Base-by-base conservation (phyloP, 2,888 invertebrate genomes). In the Flexamia atlantica region DNA sequence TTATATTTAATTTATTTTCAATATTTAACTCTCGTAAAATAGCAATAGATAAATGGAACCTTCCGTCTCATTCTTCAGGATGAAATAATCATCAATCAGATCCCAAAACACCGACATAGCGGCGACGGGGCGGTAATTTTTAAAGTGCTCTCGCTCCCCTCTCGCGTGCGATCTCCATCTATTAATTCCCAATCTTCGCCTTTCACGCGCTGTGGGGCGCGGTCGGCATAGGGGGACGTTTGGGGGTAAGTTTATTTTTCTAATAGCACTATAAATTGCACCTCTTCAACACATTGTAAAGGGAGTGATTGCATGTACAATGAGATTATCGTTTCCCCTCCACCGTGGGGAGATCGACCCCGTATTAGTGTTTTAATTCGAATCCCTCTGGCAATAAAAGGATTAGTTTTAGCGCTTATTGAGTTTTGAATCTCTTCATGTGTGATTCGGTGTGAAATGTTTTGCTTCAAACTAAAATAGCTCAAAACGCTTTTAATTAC, bases 231-330 rank as follows among this genome's bases (percentile, higher is more conserved):
- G 46, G 30, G 28, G 74, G 76, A 25, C 23, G 79, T 28, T 50
- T 53, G 20, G 57, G 50, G 79, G 57, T 32, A 30, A 28, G 79
- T 53, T 53, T 79, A 57, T 79, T 79, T 79, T 79, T 79, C 57
- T 79, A 79, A 79, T 57, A 79, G 79, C 79, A 57, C 79, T 57
- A 79, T 79, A 79, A 79, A 79, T 79, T 36, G 79, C 42, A 46
- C 57, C 74, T 76, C 79, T 36, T 79, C 79, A 79, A 79, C 79
- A 57, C 79, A 30, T 20, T 57, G 79, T 57, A 32, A 46, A 50
- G 79, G 79, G 30, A n/a, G 36, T 53, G 79, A 79, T 79, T 79
- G 79, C 79, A 57, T 79, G 79, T 57, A 28, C 50, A 79, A 79
- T 79, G 57, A 23, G 79, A 79, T 79, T 79, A 57, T 57, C 20